A percentile compares a stretch with the other conserved stretches of the same genome.
Conservation (phyloP, 2,888 invertebrate species). For the Ophion slaviceki region DNA sequence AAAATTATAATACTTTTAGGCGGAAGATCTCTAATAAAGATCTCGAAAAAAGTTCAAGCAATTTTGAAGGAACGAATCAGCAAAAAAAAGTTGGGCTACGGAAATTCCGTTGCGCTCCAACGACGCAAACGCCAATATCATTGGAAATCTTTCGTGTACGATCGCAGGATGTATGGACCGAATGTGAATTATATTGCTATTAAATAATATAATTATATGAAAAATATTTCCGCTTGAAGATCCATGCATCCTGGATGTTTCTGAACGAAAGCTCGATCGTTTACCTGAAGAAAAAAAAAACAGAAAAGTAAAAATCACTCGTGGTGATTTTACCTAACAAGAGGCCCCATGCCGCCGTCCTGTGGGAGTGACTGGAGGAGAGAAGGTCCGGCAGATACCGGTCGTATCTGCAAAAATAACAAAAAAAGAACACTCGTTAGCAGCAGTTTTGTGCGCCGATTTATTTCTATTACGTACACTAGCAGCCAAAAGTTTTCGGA, state of each 20-base stretch:
- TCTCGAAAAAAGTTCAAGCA: no score
- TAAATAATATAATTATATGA: neutral
- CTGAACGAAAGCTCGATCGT: neutral
- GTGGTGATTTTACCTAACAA: constrained; percentile 85
- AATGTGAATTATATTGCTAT: neutral
- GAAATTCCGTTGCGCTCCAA: no score
- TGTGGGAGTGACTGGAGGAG: constrained; percentile 85
- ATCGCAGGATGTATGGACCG: neutral
- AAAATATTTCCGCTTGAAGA: neutral
- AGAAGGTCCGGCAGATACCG: constrained; percentile 86
- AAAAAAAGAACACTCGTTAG: constrained; percentile 38
- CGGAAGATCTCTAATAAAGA: no score
- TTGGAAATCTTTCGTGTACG: neutral
- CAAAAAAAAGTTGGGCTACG: no score
- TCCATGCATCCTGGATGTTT: constrained; percentile 10
- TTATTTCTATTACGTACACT: neutral
- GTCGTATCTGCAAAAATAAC: constrained; percentile 84
- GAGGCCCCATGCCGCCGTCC: constrained; percentile 84
- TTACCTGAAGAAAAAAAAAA: neutral
- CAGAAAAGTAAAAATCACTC: constrained; percentile 5
- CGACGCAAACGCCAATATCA: no score
- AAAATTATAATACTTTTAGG: no score
- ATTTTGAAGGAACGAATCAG: no score
- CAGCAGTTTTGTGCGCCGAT: neutral
- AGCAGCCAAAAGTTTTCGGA: no score